phyloP scores from a whole-genome alignment of 2,888 invertebrate species.

The Hirtodrosophila cameraria region DNA sequence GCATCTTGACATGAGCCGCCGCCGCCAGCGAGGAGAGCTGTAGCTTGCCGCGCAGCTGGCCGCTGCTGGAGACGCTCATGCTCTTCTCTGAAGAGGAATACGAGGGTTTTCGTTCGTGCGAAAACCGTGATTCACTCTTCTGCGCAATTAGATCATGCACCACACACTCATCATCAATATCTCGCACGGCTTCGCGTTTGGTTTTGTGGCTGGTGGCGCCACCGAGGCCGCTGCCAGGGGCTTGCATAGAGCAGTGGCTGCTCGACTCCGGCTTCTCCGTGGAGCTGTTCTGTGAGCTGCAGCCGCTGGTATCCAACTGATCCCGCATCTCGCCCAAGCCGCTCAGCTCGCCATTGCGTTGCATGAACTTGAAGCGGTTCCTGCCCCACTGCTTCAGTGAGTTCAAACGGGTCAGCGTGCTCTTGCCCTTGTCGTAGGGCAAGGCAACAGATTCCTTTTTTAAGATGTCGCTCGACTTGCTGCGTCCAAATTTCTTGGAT shows the following conservation, averaged over 20 bases:
- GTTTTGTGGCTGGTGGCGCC: conserved; percentile 22
- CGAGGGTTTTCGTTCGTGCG: conserved; percentile 91
- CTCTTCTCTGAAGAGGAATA: conserved; percentile 91
- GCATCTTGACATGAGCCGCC: conserved; percentile 87
- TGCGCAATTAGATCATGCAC: conserved; percentile 87
- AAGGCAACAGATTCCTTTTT: conserved; percentile 85
- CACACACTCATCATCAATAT: conserved; percentile 86
- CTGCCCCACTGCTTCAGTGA: conserved; percentile 94
- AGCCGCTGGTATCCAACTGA: conserved; percentile 82
- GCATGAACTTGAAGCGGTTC: conserved; percentile 90
- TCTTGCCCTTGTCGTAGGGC: conserved; percentile 83
- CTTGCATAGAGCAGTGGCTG: conserved; percentile 26
- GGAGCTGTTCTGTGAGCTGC: conserved; percentile 68
- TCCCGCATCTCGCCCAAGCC: conserved; percentile 71
- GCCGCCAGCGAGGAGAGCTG: conserved; percentile 68
- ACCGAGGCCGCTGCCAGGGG: conserved; percentile 22
- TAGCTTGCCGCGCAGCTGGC: conserved; percentile 75
- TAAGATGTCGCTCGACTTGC: conserved; percentile 91
- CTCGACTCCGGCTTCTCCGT: conserved; percentile 67
- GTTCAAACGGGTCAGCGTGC: conserved; percentile 87
- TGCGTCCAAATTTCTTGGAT: conserved; percentile 86
- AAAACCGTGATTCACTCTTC: conserved; percentile 87
- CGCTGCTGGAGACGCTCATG: conserved; percentile 85
- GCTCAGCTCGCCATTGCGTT: conserved; percentile 85
- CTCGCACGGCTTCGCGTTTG: conserved; percentile 58